These are phyloP conservation scores for Helicoverpa assulta DNA, from an alignment of 2,888 invertebrate species.

Conservation along the genomic window DNA sequence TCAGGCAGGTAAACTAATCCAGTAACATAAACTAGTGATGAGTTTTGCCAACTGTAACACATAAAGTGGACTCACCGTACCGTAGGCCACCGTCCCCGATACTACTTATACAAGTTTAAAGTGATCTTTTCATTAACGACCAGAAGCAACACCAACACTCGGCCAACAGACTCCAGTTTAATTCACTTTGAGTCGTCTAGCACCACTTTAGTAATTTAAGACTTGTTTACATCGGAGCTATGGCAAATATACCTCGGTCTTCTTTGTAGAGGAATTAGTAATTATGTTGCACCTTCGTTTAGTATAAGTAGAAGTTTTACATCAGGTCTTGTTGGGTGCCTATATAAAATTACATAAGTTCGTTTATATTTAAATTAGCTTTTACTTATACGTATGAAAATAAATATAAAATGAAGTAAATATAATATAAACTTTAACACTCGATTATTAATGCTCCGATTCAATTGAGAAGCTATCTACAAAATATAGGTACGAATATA, in stretches of 20 bases:
- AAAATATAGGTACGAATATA: not conserved
- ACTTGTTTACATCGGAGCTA: conserved; percentile 61
- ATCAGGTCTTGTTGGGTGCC: too few relatives aligned
- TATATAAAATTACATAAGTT: too few relatives aligned
- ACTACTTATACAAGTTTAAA: conserved; percentile 70
- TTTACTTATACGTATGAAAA: too few relatives aligned
- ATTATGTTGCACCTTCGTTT: conserved; percentile 27
- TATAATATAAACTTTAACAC: too few relatives aligned
- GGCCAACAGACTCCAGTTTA: conserved; percentile 67
- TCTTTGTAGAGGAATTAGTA: conserved; percentile 27
- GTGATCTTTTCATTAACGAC: conserved; percentile 75
- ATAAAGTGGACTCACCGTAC: not conserved
- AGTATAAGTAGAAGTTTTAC: too few relatives aligned
- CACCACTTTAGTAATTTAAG: conserved; percentile 62
- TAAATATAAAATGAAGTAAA: too few relatives aligned
- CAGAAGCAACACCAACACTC: conserved; percentile 66
- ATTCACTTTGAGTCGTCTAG: conserved; percentile 70
- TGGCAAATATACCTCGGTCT: conserved; percentile 37
- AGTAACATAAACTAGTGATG: not conserved
- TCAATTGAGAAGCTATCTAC: not conserved
- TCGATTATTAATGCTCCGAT: too few relatives aligned
- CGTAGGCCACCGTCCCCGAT: conserved; percentile 7
- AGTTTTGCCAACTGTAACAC: not conserved
- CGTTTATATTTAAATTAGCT: too few relatives aligned
- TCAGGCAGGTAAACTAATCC: too few relatives aligned